Percentiles rank a stretch among this genome's conserved stretches.
These are phyloP conservation scores for Eunapius fragilis DNA, from an alignment of 37 sponge, comb jelly and placozoan genomes.

Conservation along the genomic window DNA sequence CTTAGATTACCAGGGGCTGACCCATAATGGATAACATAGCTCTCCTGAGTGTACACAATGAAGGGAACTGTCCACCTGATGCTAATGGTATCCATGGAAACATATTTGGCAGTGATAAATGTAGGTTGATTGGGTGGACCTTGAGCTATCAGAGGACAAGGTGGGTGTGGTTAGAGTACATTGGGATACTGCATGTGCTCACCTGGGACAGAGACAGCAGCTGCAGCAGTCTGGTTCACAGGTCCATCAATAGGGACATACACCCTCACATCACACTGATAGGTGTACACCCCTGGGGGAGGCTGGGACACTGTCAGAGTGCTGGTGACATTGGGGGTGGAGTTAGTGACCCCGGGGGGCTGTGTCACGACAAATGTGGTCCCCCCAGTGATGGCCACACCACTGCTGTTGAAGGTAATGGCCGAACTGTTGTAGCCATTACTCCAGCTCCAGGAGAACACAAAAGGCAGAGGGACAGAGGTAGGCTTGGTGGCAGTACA, in stretches of 20 bases:
- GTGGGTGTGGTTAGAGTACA: too few relatives aligned
- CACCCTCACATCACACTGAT: neutral
- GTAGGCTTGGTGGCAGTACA: neutral
- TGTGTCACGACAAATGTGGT: neutral
- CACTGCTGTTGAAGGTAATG: neutral
- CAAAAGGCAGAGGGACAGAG: neutral
- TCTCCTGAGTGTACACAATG: slow-evolving; percentile 57
- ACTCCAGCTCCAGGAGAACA: neutral
- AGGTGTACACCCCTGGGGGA: neutral
- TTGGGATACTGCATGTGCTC: neutral
- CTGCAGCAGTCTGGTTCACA: neutral
- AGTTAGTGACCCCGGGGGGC: neutral
- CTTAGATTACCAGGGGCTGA: neutral
- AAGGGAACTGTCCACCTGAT: slow-evolving; percentile 38
- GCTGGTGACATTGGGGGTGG: neutral
- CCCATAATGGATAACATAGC: slow-evolving; percentile 41
- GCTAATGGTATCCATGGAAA: slow-evolving; percentile 13
- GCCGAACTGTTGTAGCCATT: neutral
- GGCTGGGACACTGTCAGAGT: neutral
- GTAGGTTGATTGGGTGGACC: neutral
- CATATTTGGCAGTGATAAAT: neutral
- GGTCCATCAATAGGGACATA: neutral
- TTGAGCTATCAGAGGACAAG: slow-evolving; percentile 10
- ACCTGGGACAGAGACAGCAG: neutral
- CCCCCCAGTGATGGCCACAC: neutral